Evolutionary conservation across 2,797 vertebrate species (phyloP), one percentile per base, ranked within the genome.

Genomic region (Eospalax fontanierii): DNA sequence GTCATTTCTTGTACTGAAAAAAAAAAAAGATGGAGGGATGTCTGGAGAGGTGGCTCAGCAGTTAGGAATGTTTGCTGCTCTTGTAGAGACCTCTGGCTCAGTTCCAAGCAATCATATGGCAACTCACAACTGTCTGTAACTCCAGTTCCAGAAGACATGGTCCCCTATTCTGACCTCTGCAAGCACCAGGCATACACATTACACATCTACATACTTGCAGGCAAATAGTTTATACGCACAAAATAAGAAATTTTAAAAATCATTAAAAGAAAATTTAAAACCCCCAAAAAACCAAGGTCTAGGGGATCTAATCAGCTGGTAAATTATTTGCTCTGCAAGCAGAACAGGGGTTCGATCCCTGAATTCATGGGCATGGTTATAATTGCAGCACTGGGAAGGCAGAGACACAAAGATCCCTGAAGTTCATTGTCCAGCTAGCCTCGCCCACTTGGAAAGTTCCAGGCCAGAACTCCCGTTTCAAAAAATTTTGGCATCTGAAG

Each of bases 1-100:
- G 90, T 79, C 95, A 90, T 88, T 96, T 93, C 87, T 74, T 90
- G 54, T 96, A 22, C 95, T 97, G 96, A 6, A 50, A 50, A 50
- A 50, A 50, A 6, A 50, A 50, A 50, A 50, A 50, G 46, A 11
- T 6, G 46, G 46, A 50, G 11, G 46, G 46, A 11, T 50, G 46
- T 6, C 46, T 50, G 46, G 46, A 50, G 46, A 50, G 46, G 46
- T 50, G 46, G n/a, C n/a, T n/a, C n/a, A n/a, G n/a, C n/a, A n/a
- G n/a, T n/a, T n/a, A n/a, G n/a, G n/a, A n/a, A n/a, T n/a, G n/a
- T n/a, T n/a, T n/a, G n/a, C n/a, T n/a, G n/a, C n/a, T n/a, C n/a
- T n/a, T n/a, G n/a, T n/a, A n/a, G n/a, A n/a, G n/a, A n/a, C n/a
- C n/a, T n/a, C n/a, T n/a, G n/a, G n/a, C n/a, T n/a, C n/a, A n/a